phyloP scores from a whole-genome alignment of 2,888 invertebrate species.

The Troides helena region DNA sequence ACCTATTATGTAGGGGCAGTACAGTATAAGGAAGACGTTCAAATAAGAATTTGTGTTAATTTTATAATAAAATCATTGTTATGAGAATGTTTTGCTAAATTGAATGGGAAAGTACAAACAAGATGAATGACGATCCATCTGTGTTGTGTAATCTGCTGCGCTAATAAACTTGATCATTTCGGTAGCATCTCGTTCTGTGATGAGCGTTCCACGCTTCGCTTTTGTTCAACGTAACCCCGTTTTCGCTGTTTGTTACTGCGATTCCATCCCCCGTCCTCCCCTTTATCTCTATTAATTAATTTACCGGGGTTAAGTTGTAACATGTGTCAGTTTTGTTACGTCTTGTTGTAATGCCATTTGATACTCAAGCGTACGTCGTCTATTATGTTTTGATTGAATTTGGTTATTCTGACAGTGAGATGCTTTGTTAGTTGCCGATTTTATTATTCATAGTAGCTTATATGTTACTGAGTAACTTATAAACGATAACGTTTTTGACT shows the following conservation, averaged over 20 bases:
- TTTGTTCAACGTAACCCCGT: constrained; percentile 18
- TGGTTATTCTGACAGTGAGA: background rate
- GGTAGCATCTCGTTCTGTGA: constrained; percentile 8
- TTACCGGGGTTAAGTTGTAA: constrained; percentile 23
- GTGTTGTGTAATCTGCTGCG: constrained; percentile 11
- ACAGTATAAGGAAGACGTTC: too few relatives aligned
- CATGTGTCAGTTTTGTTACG: constrained; percentile 25
- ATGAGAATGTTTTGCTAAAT: constrained; percentile 3
- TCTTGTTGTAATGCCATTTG: constrained; percentile 2
- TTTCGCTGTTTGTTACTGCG: constrained; percentile 19
- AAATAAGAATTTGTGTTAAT: background rate
- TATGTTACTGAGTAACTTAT: background rate
- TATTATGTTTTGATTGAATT: constrained; percentile 7
- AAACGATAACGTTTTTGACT: too few relatives aligned
- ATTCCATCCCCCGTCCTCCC: constrained; percentile 10
- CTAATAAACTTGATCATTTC: constrained; percentile 29
- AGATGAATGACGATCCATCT: constrained; percentile 4
- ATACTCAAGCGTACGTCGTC: background rate
- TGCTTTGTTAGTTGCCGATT: background rate
- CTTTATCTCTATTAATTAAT: constrained; percentile 24
- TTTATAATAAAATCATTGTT: background rate
- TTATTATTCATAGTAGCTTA: background rate
- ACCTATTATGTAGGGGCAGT: too few relatives aligned
- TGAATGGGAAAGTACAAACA: constrained; percentile 1
- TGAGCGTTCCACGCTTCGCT: constrained; percentile 19